Evolutionary conservation across 2,113 vertebrate genomes (phyloP).

Genomic region (Syngnathus typhle): DNA sequence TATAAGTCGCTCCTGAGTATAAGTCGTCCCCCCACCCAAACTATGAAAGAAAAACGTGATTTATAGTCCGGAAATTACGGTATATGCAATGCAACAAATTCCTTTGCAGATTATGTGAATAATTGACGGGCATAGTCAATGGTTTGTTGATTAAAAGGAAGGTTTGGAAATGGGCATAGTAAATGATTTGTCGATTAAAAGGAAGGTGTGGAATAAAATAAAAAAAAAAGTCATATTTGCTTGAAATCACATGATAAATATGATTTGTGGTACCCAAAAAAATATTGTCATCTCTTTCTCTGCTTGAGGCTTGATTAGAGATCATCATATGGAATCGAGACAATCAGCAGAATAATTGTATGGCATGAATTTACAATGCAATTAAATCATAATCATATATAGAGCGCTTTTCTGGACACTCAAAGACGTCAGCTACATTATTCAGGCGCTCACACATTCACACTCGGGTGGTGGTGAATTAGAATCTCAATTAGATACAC

Average conservation of each 20-base stretch:
- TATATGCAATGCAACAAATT: not conserved
- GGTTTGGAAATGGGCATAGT: not conserved
- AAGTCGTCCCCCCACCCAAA: too few species aligned
- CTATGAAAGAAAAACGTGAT: too few species aligned
- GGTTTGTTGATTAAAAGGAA: not conserved
- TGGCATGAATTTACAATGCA: not conserved
- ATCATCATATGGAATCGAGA: not conserved
- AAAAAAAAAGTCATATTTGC: too few species aligned
- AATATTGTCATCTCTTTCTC: not conserved
- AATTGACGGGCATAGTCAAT: not conserved
- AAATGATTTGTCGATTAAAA: not conserved
- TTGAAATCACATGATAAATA: not conserved
- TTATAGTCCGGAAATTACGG: too few species aligned
- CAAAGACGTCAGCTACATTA: too few species aligned
- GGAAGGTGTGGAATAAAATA: not conserved
- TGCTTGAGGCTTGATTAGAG: not conserved
- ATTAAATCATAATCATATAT: not conserved
- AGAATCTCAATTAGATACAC: not conserved
- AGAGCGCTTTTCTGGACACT: too few species aligned
- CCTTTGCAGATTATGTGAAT: not conserved
- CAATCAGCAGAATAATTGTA: not conserved
- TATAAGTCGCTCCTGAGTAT: too few species aligned
- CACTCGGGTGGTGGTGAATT: too few species aligned
- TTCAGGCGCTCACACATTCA: too few species aligned
- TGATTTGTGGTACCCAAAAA: not conserved